Evolutionary conservation across 2,113 vertebrate species (phyloP), one percentile per base, ranked within the genome.

Genomic region (Pseudorectes ferrugineus): DNA sequence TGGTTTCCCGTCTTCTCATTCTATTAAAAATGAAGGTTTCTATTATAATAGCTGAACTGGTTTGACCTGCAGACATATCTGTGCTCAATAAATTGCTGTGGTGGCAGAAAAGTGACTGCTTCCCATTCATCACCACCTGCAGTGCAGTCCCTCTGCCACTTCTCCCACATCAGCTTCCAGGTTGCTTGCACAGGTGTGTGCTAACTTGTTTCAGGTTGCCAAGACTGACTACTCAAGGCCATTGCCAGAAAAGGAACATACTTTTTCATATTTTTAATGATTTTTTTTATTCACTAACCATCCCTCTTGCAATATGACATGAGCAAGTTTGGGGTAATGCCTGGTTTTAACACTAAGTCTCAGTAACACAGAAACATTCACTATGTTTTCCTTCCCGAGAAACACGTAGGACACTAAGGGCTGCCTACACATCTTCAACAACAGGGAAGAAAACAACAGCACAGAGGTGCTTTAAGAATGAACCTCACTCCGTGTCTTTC

Each of bases 71-170:
- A 78, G 75, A 62, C 45, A 49, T 31, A 52, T 45, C 40, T 72
- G 19, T 48, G 45, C 49, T 66, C 42, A 86, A 3, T 35, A 48
- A 79, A 45, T 2, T 73, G n/a, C 67, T 77, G 28, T 43, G 31
- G 45, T 61, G 72, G 58, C 58, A 68, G 71, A 57, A 26, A 28
- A 67, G 48, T 9, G 21, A 18, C 40, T 25, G 19, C 21, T 71
- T 74, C 25, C 72, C 0, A 0, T 24, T 73, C 48, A 21, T 72
- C 19, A 4, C 17, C n/a, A 55, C 16, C 36, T 17, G 49, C 76
- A 65, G 33, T 1, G 7, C 3, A 6, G 57, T 38, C 43, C 42
- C 52, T n/a, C 42, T 68, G 54, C 38, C 35, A 29, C 49, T 90
- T 23, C 40, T 85, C 29, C 51, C 49, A 33, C 3, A 1, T 11